Conservation (phyloP, 2,797 vertebrate genomes). For the Paramormyrops hopkinsi region DNA sequence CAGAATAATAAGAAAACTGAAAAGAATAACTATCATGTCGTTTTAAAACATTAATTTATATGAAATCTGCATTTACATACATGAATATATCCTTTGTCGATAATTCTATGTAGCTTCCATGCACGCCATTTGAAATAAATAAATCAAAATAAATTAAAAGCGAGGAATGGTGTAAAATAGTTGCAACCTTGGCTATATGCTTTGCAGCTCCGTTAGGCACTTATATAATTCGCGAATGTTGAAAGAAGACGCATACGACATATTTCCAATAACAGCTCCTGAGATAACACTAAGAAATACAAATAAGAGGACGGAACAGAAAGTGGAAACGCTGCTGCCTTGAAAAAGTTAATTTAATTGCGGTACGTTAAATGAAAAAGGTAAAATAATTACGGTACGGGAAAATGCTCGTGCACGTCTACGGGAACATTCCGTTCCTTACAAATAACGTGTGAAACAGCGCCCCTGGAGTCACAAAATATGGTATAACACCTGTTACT, state of each 20-base stretch:
- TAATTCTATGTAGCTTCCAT: background rate
- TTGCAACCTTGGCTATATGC: background rate
- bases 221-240: background rate
- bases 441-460: background rate
- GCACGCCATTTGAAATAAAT: background rate
- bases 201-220: background rate
- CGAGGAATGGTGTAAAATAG: background rate
- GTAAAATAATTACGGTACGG: background rate
- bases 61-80: background rate
- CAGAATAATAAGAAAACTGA: background rate
- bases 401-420: background rate
- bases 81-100: background rate
- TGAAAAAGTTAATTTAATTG: background rate
- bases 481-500: background rate
- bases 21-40: background rate
- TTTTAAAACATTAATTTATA: background rate
- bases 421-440: background rate
- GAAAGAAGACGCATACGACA: background rate
- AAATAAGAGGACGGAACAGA: background rate
- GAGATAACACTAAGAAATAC: background rate
- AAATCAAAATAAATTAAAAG: background rate
- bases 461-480: background rate
- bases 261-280: background rate
- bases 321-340: background rate
- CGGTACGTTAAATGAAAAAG: background rate